phyloP scores from a whole-genome alignment of 2,888 invertebrate genomes.

The Ormyrus thymus region DNA sequence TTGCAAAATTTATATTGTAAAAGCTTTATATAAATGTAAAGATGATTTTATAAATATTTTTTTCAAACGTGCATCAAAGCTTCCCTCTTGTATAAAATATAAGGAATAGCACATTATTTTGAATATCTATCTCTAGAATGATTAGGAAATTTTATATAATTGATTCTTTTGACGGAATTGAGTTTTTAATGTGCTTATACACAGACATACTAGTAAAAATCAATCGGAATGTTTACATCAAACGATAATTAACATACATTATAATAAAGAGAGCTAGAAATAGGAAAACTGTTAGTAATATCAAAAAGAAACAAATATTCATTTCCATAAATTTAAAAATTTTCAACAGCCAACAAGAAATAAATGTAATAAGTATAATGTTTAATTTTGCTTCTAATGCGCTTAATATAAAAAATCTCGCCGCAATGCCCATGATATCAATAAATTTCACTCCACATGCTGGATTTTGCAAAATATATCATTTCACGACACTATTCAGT shows the following conservation, averaged over 20 bases:
- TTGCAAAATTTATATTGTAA: constrained; percentile 30
- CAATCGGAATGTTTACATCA: constrained; percentile 48
- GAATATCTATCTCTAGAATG: constrained; percentile 27
- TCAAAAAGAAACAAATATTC: constrained; percentile 43
- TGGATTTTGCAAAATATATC: background rate
- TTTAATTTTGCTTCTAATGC: constrained; percentile 35
- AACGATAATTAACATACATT: constrained; percentile 33
- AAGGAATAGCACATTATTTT: constrained; percentile 38
- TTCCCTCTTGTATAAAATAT: constrained; percentile 33
- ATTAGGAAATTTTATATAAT: constrained; percentile 38
- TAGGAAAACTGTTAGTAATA: constrained; percentile 34
- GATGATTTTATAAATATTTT: constrained; percentile 29
- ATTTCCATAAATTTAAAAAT: constrained; percentile 47
- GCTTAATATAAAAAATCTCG: constrained; percentile 49
- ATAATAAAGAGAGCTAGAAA: constrained; percentile 26
- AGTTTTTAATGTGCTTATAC: constrained; percentile 4
- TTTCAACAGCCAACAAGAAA: constrained; percentile 63
- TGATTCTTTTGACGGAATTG: constrained; percentile 32
- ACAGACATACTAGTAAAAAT: constrained; percentile 24
- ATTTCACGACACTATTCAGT: constrained; percentile 3
- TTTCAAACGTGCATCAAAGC: constrained; percentile 37
- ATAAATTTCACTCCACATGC: too few species aligned
- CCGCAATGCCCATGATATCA: background rate
- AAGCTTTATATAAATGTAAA: constrained; percentile 31
- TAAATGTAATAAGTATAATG: constrained; percentile 58